A percentile compares a stretch with the other conserved stretches of the same genome.
These are phyloP conservation scores for Muricea muricata DNA, from an alignment of 92 coral and sea anemone genomes.

Conservation along the genomic window DNA sequence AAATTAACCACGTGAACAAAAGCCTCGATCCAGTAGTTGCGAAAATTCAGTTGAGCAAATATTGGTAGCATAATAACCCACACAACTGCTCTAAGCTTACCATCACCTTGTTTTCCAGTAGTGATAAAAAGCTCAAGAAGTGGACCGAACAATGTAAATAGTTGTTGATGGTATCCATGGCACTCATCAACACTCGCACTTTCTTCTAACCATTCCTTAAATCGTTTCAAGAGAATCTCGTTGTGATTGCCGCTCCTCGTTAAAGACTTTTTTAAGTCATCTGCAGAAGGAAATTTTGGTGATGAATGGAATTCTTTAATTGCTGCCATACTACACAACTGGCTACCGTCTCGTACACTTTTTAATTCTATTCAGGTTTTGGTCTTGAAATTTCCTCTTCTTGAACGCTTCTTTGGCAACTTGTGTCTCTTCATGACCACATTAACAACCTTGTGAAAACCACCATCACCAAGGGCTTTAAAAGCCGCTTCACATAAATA, in stretches of 20 bases:
- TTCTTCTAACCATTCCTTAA: constrained; percentile 35
- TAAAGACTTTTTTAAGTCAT: not conserved
- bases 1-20: constrained; percentile 47
- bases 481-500: not conserved
- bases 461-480: not conserved
- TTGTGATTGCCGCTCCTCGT: constrained; percentile 19
- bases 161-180: constrained; percentile 8
- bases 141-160: constrained; percentile 53
- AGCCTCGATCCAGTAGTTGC: constrained; percentile 50
- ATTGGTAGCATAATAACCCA: constrained; percentile 39
- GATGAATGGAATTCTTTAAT: not conserved
- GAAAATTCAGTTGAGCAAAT: constrained; percentile 32
- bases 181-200: not conserved
- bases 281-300: not conserved
- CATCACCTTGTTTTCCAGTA: constrained; percentile 40
- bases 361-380: constrained; percentile 3
- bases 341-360: constrained; percentile 7
- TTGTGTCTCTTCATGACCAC: constrained; percentile 37
- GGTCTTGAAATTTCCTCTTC: not conserved
- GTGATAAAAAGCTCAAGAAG: constrained; percentile 19
- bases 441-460: constrained; percentile 22
- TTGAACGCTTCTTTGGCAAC: constrained; percentile 27
- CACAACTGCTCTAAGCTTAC: constrained; percentile 21
- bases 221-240: not conserved
- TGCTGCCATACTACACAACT: constrained; percentile 15